Percentiles rank a stretch among this genome's conserved stretches.
These are phyloP conservation scores for Sinocyclocheilus maitianheensis DNA, from an alignment of 2,113 vertebrate genomes.

Conservation along the genomic window DNA sequence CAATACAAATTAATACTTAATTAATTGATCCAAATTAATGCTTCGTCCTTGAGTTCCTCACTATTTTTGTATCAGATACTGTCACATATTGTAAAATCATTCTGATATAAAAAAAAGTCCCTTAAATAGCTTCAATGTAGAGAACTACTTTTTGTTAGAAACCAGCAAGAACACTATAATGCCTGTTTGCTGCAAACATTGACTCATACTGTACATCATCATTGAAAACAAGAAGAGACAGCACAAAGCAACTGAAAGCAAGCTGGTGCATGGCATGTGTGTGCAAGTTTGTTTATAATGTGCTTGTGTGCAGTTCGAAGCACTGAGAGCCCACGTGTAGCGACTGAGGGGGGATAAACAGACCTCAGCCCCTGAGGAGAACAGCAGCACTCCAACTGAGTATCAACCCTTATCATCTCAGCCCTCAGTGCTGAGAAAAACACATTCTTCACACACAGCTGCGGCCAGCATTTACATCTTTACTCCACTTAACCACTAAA, in stretches of 20 bases:
- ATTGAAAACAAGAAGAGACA: neutral
- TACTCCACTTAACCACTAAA: neutral
- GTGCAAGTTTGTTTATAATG: neutral
- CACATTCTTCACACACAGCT: slow-evolving; percentile 30
- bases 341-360: neutral
- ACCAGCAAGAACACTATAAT: neutral
- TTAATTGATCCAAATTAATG: neutral
- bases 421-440: slow-evolving; percentile 27
- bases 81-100: neutral
- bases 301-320: neutral
- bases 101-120: too few species aligned
- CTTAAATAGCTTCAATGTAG: neutral
- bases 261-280: neutral
- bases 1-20: neutral
- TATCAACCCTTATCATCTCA: slow-evolving; percentile 60
- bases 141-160: neutral
- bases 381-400: slow-evolving; percentile 51
- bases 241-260: neutral
- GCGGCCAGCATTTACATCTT: slow-evolving; percentile 16
- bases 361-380: slow-evolving; percentile 44
- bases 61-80: too few species aligned
- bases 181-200: neutral
- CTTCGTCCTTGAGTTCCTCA: neutral
- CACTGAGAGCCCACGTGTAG: slow-evolving; percentile 14
- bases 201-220: slow-evolving; percentile 3